Evolutionary conservation across 2,113 vertebrate species (phyloP).

Genomic region (Melanerpes formicivorus): DNA sequence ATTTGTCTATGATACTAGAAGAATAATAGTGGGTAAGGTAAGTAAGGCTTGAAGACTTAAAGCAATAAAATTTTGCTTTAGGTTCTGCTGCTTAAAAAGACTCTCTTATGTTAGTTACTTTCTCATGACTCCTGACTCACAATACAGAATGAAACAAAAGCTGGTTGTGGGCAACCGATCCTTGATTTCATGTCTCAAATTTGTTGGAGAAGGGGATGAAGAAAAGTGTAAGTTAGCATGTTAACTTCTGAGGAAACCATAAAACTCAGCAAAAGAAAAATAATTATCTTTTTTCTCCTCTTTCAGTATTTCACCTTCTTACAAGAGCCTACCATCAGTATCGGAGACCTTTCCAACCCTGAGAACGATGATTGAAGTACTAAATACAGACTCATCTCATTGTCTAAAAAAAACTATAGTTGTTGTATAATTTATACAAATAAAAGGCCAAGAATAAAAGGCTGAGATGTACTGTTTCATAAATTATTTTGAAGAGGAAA

Average conservation of each 20-base stretch:
- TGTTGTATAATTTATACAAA: conserved; percentile 68
- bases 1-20: background rate
- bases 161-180: background rate
- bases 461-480: conserved; percentile 53
- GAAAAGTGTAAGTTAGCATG: background rate
- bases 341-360: conserved; percentile 92
- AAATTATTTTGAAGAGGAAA: conserved; percentile 74
- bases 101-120: background rate
- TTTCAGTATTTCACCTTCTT: conserved; percentile 89
- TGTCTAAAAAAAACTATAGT: conserved; percentile 87
- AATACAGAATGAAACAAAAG: background rate
- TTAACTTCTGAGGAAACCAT: background rate
- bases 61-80: background rate
- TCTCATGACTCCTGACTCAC: background rate
- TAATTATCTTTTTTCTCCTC: background rate
- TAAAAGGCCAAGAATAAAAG: conserved; percentile 72
- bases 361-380: conserved; percentile 93
- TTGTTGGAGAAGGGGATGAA: background rate
- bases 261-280: background rate
- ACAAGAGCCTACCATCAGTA: conserved; percentile 91
- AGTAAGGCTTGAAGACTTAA: background rate
- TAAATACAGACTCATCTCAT: conserved; percentile 92
- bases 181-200: background rate
- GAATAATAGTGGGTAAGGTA: background rate
- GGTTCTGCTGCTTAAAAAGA: background rate